phyloP scores from a whole-genome alignment of 2,113 vertebrate genomes.

The Silurus asotus region DNA sequence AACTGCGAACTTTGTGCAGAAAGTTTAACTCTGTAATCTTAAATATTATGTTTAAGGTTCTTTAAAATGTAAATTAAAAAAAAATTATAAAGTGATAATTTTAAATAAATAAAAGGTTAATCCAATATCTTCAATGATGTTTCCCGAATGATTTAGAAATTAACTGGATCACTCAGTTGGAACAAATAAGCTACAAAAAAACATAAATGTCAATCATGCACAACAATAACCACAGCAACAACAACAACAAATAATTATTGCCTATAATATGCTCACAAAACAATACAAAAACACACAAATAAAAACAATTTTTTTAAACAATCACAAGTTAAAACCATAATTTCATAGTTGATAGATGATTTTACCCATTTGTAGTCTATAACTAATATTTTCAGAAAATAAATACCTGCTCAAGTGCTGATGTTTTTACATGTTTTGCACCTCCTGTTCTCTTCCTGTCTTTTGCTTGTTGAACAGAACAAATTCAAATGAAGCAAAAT shows the following conservation, averaged over 20 bases:
- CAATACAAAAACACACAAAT: not conserved
- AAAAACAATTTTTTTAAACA: not conserved
- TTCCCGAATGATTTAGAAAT: not conserved
- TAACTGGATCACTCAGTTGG: not conserved
- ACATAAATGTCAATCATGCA: not conserved
- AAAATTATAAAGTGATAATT: not conserved
- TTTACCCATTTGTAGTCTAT: not conserved
- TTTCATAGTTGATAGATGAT: not conserved
- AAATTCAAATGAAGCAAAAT: constrained; percentile 2
- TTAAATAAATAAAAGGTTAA: not conserved
- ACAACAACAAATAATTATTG: not conserved
- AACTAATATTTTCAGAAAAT: not conserved
- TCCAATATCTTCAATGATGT: not conserved
- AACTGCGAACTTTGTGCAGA: constrained; percentile 10
- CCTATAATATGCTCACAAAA: too few species aligned
- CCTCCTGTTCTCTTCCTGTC: constrained; percentile 48
- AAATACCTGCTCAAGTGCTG: constrained; percentile 32
- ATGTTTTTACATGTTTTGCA: constrained; percentile 28
- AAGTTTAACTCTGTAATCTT: not conserved
- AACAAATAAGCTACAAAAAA: not conserved
- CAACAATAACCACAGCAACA: not conserved
- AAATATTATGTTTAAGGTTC: not conserved
- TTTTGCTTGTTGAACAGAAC: constrained; percentile 37
- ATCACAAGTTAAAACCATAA: not conserved
- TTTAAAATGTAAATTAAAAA: not conserved